These are phyloP conservation scores for Strigamia crassipes DNA, from an alignment of 2,888 invertebrate species.

Conservation along the genomic window DNA sequence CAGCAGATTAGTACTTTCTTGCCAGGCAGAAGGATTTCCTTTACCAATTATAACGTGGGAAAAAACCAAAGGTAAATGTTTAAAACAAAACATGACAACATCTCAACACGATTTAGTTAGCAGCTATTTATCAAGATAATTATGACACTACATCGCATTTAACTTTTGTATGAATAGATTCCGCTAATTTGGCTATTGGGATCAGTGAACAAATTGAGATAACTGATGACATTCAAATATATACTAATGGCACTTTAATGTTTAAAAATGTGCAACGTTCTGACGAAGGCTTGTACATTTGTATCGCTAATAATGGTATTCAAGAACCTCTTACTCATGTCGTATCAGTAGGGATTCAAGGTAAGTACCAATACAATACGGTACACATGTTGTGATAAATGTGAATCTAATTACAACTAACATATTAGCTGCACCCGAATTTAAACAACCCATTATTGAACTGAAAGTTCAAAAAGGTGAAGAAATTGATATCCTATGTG, in stretches of 20 bases:
- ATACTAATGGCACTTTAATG: conserved; percentile 46
- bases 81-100: no score
- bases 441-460: neutral
- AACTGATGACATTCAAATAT: neutral
- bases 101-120: no score
- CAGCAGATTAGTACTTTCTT: conserved; percentile 67
- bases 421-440: neutral
- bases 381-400: no score
- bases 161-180: conserved; percentile 47
- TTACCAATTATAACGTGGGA: conserved; percentile 94
- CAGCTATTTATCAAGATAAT: no score
- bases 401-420: no score
- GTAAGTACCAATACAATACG: neutral
- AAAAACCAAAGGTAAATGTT: conserved; percentile 78
- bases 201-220: conserved; percentile 35
- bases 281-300: conserved; percentile 48
- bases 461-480: neutral
- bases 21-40: conserved; percentile 94
- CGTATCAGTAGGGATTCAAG: conserved; percentile 45
- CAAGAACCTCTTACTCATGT: conserved; percentile 43
- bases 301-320: conserved; percentile 48
- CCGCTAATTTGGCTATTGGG: conserved; percentile 28
- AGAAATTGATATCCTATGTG: neutral
- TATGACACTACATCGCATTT: no score
- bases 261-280: conserved; percentile 32